Evolutionary conservation across 1,140 invertebrate genomes (phyloP), one percentile per base, ranked within the genome.

Genomic region (Chironomus striatipennis): DNA sequence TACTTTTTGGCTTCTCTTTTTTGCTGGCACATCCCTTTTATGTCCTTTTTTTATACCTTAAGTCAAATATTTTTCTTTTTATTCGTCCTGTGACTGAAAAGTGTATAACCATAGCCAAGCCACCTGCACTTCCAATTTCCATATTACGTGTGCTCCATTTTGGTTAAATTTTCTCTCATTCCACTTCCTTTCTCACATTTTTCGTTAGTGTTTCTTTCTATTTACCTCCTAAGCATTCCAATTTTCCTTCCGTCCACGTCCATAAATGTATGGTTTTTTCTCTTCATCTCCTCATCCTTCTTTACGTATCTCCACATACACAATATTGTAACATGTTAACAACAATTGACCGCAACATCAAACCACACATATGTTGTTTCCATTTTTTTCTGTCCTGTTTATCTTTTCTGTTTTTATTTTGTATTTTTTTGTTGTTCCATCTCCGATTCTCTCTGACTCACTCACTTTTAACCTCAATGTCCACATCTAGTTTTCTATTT

Each of bases 271-370:
- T n/a, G n/a, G n/a, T n/a, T 34, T 34, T 34, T 34, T 34, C 5
- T 34, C 5, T 34, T 34, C 1, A 2, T 34, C 24, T 34, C 24
- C 24, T 34, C 24, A 34, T 34, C 24, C 24, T 34, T 5, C 24
- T 34, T 34, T 34, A 34, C 1, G 24, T 34, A n/a, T n/a, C n/a
- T n/a, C n/a, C n/a, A 7, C 47, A 57, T 57, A 57, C 47, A 57
- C 12, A 57, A 57, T 15, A 57, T n/a, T 5, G n/a, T n/a, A 57
- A 57, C 12, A 57, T 57, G 47, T 57, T 57, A 57, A 57, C 47
- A 57, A 57, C 47, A 57, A n/a, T 57, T 57, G 47, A 57, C 47
- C 47, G 47, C 47, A 57, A 57, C 47, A 57, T 57, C 47, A 57
- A 57, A 57, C 47, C 47, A 57, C 47, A 57, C 47, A 57, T 5